A percentile compares a stretch with the other conserved stretches of the same genome.
Evolutionary conservation across 2,113 vertebrate genomes (phyloP).

Genomic region (Cnemophilus loriae): DNA sequence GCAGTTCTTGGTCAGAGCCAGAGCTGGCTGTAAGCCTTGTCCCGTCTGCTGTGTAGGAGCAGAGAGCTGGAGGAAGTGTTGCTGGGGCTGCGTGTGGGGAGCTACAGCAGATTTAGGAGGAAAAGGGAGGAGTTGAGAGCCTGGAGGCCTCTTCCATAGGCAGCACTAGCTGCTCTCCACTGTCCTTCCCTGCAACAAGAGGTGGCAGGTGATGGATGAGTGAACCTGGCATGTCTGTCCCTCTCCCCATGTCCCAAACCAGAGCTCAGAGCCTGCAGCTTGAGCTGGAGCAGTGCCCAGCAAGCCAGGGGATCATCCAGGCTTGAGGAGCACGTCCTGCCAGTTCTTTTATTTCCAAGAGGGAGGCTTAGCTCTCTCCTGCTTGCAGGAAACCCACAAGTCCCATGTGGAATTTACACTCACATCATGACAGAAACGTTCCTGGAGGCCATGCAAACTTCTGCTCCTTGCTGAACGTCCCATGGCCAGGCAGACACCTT

Average conservation of each 20-base stretch:
- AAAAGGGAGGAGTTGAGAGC: background rate
- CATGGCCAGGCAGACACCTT: background rate
- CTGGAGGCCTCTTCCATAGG: background rate
- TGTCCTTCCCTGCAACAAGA: background rate
- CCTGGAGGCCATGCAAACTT: background rate
- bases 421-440: background rate
- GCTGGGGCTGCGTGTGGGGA: background rate
- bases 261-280: background rate
- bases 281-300: background rate
- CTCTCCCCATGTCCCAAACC: background rate
- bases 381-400: rapidly evolving
- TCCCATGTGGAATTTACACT: background rate
- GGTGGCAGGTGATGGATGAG: background rate
- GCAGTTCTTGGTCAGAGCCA: background rate
- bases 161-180: background rate
- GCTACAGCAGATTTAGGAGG: background rate
- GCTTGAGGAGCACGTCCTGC: background rate
- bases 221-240: background rate
- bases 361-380: background rate
- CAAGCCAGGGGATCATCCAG: background rate
- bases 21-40: background rate
- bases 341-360: background rate
- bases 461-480: background rate
- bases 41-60: background rate
- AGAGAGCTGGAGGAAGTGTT: background rate